Evolutionary conservation across 2,113 vertebrate species (phyloP), one percentile per base, ranked within the genome.

Genomic region (Indicator maculatus): DNA sequence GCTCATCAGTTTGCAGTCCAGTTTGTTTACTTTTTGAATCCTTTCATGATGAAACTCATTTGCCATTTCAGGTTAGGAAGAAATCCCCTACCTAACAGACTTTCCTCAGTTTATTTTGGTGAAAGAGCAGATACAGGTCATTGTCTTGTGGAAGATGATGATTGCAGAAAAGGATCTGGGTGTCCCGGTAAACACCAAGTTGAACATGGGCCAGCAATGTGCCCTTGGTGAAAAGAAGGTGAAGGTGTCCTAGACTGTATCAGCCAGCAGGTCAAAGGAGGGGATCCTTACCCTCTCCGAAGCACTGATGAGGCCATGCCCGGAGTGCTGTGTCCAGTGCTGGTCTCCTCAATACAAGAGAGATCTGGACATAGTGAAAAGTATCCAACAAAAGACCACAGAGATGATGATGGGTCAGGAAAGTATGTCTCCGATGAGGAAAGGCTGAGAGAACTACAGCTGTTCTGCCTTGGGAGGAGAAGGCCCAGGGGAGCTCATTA

Each of bases 141-240:
- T 24, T 14, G 23, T 52, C 38, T 64, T 5, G 33, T 89, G 39
- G 26, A 88, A 83, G 28, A 23, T 8, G 45, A 71, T 0, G 3
- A 87, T 8, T 4, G 36, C 28, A 41, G 52, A 17, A 71, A 84
- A 82, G 20, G 20, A 52, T 30, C 20, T 19, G 41, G 6, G 6
- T 24, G 16, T 69, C 14, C 31, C 28, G 4, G 11, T 9, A 1
- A 1, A 41, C 61, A 59, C 6, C 0, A 5, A 74, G 58, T 8
- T 45, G 39, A 65, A 66, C 17, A 23, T 0, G 3, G 65, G 44
- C n/a, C 75, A 56, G 45, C 31, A 41, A 27, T 0, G 4, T 31
- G 50, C 27, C 67, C 39, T 53, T 24, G 33, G 38, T 44, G 56
- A 14, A 56, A 67, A 85, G 33, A 5, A 38, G 8, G 23, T 23